Evolutionary conservation across 2,888 invertebrate genomes (phyloP).

Genomic region (Eudasyphora cyanicolor): DNA sequence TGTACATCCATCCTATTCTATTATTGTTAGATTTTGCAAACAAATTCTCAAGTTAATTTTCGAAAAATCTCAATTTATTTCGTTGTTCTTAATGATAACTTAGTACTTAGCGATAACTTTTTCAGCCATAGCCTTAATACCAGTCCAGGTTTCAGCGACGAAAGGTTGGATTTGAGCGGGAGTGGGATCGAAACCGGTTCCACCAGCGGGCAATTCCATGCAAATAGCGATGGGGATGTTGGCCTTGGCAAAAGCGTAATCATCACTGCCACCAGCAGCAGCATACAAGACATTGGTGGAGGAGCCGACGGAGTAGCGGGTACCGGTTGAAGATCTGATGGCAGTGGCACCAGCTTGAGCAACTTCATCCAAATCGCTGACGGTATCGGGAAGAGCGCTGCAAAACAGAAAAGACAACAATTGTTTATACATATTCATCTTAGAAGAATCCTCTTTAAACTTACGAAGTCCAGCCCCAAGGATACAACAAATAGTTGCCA

Average conservation of each 20-base stretch:
- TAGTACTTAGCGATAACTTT: slow-evolving; percentile 71
- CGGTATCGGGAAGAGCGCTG: slow-evolving; percentile 79
- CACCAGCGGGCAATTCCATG: slow-evolving; percentile 84
- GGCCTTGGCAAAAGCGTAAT: slow-evolving; percentile 83
- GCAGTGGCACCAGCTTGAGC: slow-evolving; percentile 77
- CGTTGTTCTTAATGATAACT: slow-evolving; percentile 42
- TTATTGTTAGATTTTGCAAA: too few species aligned
- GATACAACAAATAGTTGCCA: slow-evolving; percentile 84
- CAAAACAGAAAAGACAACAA: neutral
- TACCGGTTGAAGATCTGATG: slow-evolving; percentile 76
- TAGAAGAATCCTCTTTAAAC: slow-evolving; percentile 50
- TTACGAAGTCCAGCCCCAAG: slow-evolving; percentile 82
- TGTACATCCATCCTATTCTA: too few species aligned
- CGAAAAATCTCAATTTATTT: slow-evolving; percentile 37
- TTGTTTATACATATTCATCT: neutral
- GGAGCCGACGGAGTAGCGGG: slow-evolving; percentile 79
- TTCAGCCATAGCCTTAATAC: slow-evolving; percentile 78
- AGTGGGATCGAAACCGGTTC: slow-evolving; percentile 82
- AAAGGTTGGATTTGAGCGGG: slow-evolving; percentile 82
- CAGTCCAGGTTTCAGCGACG: slow-evolving; percentile 83
- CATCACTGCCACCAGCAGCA: slow-evolving; percentile 84
- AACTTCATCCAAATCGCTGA: slow-evolving; percentile 77
- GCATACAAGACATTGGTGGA: slow-evolving; percentile 80
- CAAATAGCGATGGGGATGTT: slow-evolving; percentile 84
- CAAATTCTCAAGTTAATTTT: too few species aligned